Evolutionary conservation across 2,888 invertebrate genomes (phyloP), one percentile per base, ranked within the genome.

Genomic region (Oligia fasciuncula): DNA sequence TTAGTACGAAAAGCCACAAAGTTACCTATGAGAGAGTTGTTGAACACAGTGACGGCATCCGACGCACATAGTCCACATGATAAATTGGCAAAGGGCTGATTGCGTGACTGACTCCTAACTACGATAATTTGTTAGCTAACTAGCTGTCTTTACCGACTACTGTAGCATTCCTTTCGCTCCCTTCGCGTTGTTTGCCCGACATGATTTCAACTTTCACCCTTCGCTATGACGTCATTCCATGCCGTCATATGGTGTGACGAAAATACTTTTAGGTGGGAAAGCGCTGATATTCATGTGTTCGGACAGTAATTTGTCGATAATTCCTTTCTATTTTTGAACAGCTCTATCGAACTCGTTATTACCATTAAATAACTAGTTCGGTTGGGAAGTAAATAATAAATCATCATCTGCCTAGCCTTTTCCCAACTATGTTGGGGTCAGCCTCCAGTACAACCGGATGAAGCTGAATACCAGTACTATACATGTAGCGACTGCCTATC

Each of bases 51-150:
- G 84, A 80, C 85, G 84, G 85, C 80, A 73, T 81, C 82, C 72
- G 82, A 82, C 87, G 75, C 86, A 86, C 84, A 86, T 84, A 85
- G 80, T 79, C 80, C 80, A 84, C 80, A 87, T 89, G 88, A 90
- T 91, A 87, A 90, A 92, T 90, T 89, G 84, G 87, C 86, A 75
- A 84, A 89, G 85, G 83, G 83, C 66, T 87, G 86, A 81, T 92
- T 89, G 92, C 93, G 92, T 92, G 91, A 90, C 92, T 89, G 91
- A 91, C 90, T 92, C 80, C 85, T 89, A 92, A 91, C 90, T 89
- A 86, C 86, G 88, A 90, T 88, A 90, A 90, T 91, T 89, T 89
- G 90, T 91, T 91, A 81, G 79, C 87, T 91, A 92, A 92, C 90
- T 86, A 87, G 90, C 86, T 87, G 88, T 88, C 89, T 89, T 89